Evolutionary conservation across 2,113 vertebrate species (phyloP), one percentile per base, ranked within the genome.

Genomic region (Mionectes macconnelli): DNA sequence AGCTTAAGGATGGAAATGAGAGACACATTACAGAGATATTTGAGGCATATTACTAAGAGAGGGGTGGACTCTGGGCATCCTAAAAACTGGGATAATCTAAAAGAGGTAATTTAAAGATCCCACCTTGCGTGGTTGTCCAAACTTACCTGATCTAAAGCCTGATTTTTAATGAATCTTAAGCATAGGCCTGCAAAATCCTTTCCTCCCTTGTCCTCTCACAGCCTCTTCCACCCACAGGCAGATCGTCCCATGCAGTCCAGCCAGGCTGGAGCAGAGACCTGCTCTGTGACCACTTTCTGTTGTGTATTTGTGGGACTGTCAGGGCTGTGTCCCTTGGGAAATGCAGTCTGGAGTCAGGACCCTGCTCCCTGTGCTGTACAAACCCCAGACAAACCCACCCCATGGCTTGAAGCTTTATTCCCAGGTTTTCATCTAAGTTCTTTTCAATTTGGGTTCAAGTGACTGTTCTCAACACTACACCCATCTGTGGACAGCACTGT

Each of bases 171-270:
- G 17, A 56, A 7, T 28, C 42, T 27, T 40, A 14, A 84, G 10
- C n/a, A 18, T 1, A 70, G n/a, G 39, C 21, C 59, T 77, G 49
- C 24, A 60, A 39, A 60, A 67, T 42, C 24, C 44, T 22, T 64
- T 47, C 21, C 39, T 67, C 31, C 22, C 2, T 25, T 84, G 40
- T n/a, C 35, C 57, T 72, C 42, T 45, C 1, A 0, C 12, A 70
- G 17, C 19, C 23, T 49, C 9, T 81, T n/a, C 40, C 44, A 45
- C 0, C 8, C n/a, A 19, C 45, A 63, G 8, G 33, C 42, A 1
- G 1, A 3, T 17, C 67, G 14, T 62, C 6, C 57, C 0, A 0
- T 10, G 6, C 0, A 0, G 60, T 80, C 47, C 53, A 44, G 44
- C 19, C 66, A 66, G 18, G 12, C 59, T 17, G 6, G 35, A 40